Conservation (phyloP, 2,888 invertebrate species). For the Parnassius smintheus region DNA sequence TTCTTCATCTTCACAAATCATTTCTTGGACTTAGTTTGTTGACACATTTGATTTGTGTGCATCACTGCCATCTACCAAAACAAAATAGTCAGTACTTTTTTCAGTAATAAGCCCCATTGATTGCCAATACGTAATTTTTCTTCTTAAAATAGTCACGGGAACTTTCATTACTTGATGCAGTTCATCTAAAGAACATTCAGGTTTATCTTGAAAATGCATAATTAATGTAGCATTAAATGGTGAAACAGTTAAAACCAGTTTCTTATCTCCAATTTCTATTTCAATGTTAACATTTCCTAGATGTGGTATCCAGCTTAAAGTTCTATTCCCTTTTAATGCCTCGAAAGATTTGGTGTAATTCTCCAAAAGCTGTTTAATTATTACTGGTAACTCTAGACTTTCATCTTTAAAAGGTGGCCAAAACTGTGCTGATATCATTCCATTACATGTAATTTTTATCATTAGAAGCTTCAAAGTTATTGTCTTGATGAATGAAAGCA, state of each 20-base stretch:
- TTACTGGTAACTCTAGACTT: slow-evolving; percentile 91
- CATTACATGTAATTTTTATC: slow-evolving; percentile 74
- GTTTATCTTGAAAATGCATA: slow-evolving; percentile 94
- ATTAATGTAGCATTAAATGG: slow-evolving; percentile 97
- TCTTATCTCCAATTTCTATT: slow-evolving; percentile 91
- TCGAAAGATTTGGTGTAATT: slow-evolving; percentile 95
- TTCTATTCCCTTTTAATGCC: slow-evolving; percentile 94
- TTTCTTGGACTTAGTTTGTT: slow-evolving; percentile 79
- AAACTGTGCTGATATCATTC: slow-evolving; percentile 97
- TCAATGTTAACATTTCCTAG: slow-evolving; percentile 95
- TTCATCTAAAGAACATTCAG: slow-evolving; percentile 93
- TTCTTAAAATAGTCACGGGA: slow-evolving; percentile 90
- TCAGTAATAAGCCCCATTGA: slow-evolving; percentile 94
- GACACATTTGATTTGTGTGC: slow-evolving; percentile 78
- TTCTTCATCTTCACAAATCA: slow-evolving; percentile 94
- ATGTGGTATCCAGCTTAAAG: slow-evolving; percentile 96
- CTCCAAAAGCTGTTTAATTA: slow-evolving; percentile 90
- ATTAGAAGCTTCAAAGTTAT: slow-evolving; percentile 69
- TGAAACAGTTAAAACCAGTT: slow-evolving; percentile 90
- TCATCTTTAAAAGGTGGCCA: slow-evolving; percentile 99
- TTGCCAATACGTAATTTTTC: slow-evolving; percentile 96
- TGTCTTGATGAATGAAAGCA: slow-evolving; percentile 89
- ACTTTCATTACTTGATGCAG: slow-evolving; percentile 92
- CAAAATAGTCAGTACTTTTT: slow-evolving; percentile 86
- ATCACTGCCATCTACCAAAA: slow-evolving; percentile 84